Percentiles rank a stretch among this genome's conserved stretches.
Conservation (phyloP, 2,888 invertebrate species). For the Drosophila cognata region DNA sequence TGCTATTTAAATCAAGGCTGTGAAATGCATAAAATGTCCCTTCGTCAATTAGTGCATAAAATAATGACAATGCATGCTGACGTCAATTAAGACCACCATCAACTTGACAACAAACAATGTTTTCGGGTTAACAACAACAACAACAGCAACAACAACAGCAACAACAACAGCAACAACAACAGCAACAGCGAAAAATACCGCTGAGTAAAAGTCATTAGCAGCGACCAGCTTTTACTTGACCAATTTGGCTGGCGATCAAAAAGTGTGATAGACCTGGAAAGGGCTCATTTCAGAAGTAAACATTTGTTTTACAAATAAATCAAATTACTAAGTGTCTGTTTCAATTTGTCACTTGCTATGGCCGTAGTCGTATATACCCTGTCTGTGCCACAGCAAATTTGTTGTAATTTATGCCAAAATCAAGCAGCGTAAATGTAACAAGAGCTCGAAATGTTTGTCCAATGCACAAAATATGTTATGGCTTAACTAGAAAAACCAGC, state of each 20-base stretch:
- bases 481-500: conserved; percentile 28
- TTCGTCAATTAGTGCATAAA: conserved; percentile 52
- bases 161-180: conserved; percentile 9
- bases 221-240: conserved; percentile 54
- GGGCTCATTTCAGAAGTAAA: not conserved
- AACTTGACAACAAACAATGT: conserved; percentile 45
- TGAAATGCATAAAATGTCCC: conserved; percentile 23
- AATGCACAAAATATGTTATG: conserved; percentile 36
- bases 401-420: conserved; percentile 54
- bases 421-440: conserved; percentile 44
- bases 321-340: not conserved
- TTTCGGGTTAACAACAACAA: conserved; percentile 16
- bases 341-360: not conserved
- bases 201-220: conserved; percentile 50
- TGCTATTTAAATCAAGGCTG: conserved; percentile 59
- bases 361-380: conserved; percentile 6
- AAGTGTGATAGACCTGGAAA: not conserved
- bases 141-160: conserved; percentile 1
- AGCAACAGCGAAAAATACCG: conserved; percentile 15
- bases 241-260: conserved; percentile 41
- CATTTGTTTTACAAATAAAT: not conserved
- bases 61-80: conserved; percentile 56
- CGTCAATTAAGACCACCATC: conserved; percentile 59
- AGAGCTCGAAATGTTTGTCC: conserved; percentile 42
- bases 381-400: conserved; percentile 13